Conservation (phyloP, 2,113 vertebrate genomes). For the Dasypus novemcinctus region DNA sequence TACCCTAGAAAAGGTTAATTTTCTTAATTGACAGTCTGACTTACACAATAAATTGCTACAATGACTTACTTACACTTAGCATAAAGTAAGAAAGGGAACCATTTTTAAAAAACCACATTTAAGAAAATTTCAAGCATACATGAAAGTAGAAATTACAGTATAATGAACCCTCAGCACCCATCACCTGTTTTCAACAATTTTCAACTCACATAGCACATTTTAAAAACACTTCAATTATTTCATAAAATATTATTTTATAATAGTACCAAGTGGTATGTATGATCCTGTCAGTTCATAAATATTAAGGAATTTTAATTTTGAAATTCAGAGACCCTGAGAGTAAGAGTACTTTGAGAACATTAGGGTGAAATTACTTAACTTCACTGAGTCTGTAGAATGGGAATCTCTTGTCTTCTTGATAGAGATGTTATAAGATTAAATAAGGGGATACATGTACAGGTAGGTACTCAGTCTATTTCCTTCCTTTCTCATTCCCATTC, state of each 20-base stretch:
- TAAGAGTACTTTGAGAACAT: not conserved
- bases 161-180: not conserved
- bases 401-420: not conserved
- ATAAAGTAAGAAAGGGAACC: not conserved
- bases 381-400: not conserved
- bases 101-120: not conserved
- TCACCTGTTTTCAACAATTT: not conserved
- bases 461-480: too few relatives aligned
- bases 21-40: not conserved
- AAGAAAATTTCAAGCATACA: not conserved
- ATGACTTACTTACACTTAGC: not conserved
- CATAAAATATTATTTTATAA: not conserved
- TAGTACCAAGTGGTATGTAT: not conserved
- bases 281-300: not conserved
- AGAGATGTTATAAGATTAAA: too few relatives aligned
- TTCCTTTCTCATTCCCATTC: not conserved
- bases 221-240: not conserved
- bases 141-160: not conserved
- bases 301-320: slow-evolving; percentile 29
- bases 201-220: not conserved
- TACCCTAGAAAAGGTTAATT: slow-evolving; percentile 20
- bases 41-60: not conserved
- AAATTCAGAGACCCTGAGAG: not conserved
- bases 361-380: not conserved
- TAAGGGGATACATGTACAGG: too few relatives aligned